phyloP scores from a whole-genome alignment of 2,113 vertebrate genomes.

The Chaetops frenatus region DNA sequence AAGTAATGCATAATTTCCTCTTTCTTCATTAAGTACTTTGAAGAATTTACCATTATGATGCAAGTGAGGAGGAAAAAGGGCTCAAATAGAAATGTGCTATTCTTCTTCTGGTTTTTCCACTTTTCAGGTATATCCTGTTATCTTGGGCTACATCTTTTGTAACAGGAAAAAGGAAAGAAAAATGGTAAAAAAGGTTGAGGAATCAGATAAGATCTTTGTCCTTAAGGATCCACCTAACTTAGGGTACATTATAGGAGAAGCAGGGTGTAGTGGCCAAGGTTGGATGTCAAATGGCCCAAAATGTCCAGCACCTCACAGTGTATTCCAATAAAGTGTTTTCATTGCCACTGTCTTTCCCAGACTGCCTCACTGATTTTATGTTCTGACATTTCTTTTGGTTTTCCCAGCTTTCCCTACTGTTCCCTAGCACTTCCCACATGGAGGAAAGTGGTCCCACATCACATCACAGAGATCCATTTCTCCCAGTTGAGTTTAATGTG shows the following conservation, averaged over 20 bases:
- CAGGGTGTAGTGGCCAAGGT: background rate
- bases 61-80: background rate
- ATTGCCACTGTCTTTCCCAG: background rate
- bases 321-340: background rate
- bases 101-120: background rate
- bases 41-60: background rate
- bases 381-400: background rate
- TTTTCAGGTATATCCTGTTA: background rate
- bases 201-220: background rate
- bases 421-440: background rate
- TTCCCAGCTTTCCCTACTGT: background rate
- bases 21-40: background rate
- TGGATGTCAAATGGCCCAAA: background rate
- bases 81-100: background rate
- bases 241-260: rapidly evolving
- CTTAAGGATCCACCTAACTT: background rate
- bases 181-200: background rate
- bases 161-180: background rate
- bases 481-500: background rate
- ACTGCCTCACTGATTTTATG: background rate
- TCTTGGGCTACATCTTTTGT: background rate
- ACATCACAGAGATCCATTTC: background rate
- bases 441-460: background rate
- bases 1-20: background rate
- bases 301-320: background rate